A percentile compares a stretch with the other conserved stretches of the same genome.
Conservation (phyloP, 2,113 vertebrate genomes). For the Zapornia atra region DNA sequence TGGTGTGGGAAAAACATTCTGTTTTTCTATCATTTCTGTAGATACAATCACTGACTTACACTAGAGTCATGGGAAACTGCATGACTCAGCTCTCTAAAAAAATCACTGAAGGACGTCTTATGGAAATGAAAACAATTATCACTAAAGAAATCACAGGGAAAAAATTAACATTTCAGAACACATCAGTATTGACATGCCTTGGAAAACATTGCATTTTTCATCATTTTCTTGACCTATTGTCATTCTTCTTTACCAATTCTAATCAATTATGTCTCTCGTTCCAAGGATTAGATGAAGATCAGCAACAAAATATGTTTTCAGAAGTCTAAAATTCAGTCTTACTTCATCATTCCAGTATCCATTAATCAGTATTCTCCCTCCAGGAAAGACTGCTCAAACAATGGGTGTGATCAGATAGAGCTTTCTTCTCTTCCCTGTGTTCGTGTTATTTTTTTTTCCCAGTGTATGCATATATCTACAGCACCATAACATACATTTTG, state of each 20-base stretch:
- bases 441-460: background rate
- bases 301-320: background rate
- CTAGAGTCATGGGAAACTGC: background rate
- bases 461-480: background rate
- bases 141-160: background rate
- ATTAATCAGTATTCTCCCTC: background rate
- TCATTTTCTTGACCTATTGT: background rate
- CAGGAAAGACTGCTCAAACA: background rate
- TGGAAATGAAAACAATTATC: background rate
- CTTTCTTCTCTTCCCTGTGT: background rate
- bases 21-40: background rate
- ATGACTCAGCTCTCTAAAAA: slow-evolving; percentile 14
- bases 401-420: accelerated
- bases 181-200: background rate
- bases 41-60: background rate
- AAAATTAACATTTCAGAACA: background rate
- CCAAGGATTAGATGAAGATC: background rate
- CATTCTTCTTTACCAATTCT: background rate
- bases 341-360: background rate
- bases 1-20: background rate
- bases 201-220: background rate
- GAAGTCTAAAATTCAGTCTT: background rate
- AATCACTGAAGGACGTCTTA: background rate
- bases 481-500: background rate
- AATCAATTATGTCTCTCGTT: background rate